Evolutionary conservation across 2,888 invertebrate species (phyloP).

Genomic region (Macroteleia sp.): DNA sequence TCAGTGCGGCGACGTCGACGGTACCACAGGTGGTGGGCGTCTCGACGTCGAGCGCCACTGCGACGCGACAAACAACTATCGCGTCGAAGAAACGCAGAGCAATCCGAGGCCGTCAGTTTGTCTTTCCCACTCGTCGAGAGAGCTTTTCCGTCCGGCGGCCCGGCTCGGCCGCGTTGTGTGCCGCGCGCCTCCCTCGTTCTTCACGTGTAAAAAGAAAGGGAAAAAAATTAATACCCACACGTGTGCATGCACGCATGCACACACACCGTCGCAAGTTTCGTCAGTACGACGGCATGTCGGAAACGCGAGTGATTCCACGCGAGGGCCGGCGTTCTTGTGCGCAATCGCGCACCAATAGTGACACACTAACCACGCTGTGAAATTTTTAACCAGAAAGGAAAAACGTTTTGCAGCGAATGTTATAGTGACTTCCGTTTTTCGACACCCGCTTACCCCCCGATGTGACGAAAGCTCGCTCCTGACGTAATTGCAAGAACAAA

Average conservation of each 20-base stretch:
- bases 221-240: no score
- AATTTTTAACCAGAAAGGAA: constrained; percentile 24
- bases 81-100: constrained; percentile 60
- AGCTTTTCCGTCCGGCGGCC: constrained; percentile 59
- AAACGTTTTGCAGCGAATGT: constrained; percentile 12
- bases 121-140: constrained; percentile 57
- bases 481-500: not conserved
- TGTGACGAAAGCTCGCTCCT: not conserved
- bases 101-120: constrained; percentile 64
- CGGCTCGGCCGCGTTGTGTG: constrained; percentile 12
- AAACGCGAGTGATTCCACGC: constrained; percentile 52
- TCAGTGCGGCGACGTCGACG: constrained; percentile 63
- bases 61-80: constrained; percentile 72
- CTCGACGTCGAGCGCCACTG: constrained; percentile 74
- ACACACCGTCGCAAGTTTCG: constrained; percentile 3
- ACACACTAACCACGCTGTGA: constrained; percentile 49
- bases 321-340: constrained; percentile 39
- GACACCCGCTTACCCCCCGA: constrained; percentile 3
- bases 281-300: constrained; percentile 45
- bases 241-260: not conserved
- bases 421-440: constrained; percentile 29
- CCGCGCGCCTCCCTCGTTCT: constrained; percentile 6
- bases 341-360: constrained; percentile 47
- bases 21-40: constrained; percentile 79
- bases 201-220: no score